Base-by-base conservation (phyloP, 2,888 invertebrate species). In the Geotrupes spiniger region DNA sequence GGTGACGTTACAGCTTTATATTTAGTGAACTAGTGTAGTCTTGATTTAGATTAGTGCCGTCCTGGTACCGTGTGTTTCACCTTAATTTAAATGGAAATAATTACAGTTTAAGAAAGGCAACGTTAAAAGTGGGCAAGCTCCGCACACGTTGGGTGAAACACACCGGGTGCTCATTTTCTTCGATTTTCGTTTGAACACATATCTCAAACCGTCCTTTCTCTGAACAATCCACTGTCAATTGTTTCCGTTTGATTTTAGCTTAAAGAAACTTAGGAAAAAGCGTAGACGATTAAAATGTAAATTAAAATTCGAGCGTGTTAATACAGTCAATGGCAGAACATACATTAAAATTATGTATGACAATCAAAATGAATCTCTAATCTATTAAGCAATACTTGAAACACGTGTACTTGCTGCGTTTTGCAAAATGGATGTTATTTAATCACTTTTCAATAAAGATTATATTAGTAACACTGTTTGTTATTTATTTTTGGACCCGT, bases 311-410 rank as follows among this genome's bases (percentile, higher is more conserved):
- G 14, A 31, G 26, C 40, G 28, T 33, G 29, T 46, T 25, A 38
- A 40, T 12, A 31, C 38, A 27, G 33, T 46, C 46, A 40, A 33
- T 17, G 46, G 46, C 25, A 39, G 26, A 39, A 40, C 46, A 15
- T 46, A 38, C 33, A 39, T 46, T 39, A 38, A 28, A 27, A 46
- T 40, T 46, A 38, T 40, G 45, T 45, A 27, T 46, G 46, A 46
- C 46, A 46, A 46, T 46, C 46, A 46, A 12, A 33, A n/a, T 12
- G 6, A 21, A 21, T 21, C 31, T 39, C 29, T 31, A 40, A 27
- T 46, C 21, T 46, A 31, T 25, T 46, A 29, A 46, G 26, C 40
- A 46, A 40, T 31, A 39, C 26, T 33, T 39, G 38, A 46, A 21
- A 4, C 21, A 21, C 21, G 21, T 4, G 21, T 21, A 21, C 3